Conservation (phyloP, 1,140 invertebrate genomes). For the Uloborus diversus region DNA sequence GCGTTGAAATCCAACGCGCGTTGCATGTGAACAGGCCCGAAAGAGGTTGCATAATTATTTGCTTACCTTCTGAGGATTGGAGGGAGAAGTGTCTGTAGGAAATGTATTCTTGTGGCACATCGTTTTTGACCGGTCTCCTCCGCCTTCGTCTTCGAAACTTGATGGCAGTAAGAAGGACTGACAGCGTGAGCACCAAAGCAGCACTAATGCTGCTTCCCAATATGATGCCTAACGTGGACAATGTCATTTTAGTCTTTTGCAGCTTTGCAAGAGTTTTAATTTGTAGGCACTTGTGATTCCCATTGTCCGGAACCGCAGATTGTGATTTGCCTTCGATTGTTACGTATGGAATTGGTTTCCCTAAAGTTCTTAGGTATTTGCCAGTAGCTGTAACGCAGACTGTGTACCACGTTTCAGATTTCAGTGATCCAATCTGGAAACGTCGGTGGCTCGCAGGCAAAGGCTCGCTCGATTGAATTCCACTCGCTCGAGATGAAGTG, state of each 20-base stretch:
- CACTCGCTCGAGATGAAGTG: constrained; percentile 70
- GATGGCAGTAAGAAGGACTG: constrained; percentile 83
- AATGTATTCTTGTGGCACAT: constrained; percentile 75
- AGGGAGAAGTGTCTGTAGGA: constrained; percentile 72
- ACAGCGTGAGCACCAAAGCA: constrained; percentile 82
- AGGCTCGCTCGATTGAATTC: constrained; percentile 63
- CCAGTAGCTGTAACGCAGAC: constrained; percentile 86
- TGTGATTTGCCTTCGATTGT: constrained; percentile 45
- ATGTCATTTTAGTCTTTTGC: constrained; percentile 58
- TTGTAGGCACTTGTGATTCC: constrained; percentile 61
- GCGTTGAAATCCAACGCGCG: no score
- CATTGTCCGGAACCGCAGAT: constrained; percentile 37
- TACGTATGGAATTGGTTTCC: constrained; percentile 58
- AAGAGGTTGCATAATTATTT: no score
- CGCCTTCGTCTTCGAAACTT: constrained; percentile 83
- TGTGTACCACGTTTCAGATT: constrained; percentile 79
- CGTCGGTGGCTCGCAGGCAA: constrained; percentile 73
- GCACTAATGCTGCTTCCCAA: constrained; percentile 86
- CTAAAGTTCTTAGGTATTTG: constrained; percentile 69
- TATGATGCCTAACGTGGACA: constrained; percentile 75
- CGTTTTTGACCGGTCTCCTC: constrained; percentile 69
- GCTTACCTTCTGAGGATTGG: constrained; percentile 64
- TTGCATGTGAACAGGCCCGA: no score
- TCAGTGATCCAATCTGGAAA: constrained; percentile 76
- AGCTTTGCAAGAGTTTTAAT: constrained; percentile 57